phyloP scores from a whole-genome alignment of 2,888 invertebrate species.

The Trissoscelio sp. region DNA sequence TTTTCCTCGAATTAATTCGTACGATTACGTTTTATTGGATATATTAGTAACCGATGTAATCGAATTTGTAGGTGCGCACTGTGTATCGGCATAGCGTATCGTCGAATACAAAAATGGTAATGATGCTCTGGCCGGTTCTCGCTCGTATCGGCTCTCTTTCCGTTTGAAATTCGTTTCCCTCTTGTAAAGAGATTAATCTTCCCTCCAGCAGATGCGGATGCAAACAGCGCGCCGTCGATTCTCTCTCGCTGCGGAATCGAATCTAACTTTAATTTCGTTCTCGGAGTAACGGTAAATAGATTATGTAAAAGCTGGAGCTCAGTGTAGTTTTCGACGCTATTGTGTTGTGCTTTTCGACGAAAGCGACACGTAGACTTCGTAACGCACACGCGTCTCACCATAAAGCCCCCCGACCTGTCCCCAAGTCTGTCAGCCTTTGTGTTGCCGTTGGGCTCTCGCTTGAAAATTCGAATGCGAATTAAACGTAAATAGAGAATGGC shows the following conservation, averaged over 20 bases:
- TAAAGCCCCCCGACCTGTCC: constrained; percentile 27
- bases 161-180: constrained; percentile 59
- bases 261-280: constrained; percentile 68
- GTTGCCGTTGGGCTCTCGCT: constrained; percentile 56
- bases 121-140: constrained; percentile 1
- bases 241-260: constrained; percentile 63
- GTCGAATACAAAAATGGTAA: constrained; percentile 55
- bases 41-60: constrained; percentile 29
- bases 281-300: constrained; percentile 67
- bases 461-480: constrained; percentile 59
- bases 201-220: constrained; percentile 65
- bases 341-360: constrained; percentile 66
- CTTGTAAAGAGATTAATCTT: constrained; percentile 67
- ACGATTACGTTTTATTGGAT: constrained; percentile 41
- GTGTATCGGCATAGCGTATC: background rate
- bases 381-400: constrained; percentile 37
- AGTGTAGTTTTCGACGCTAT: constrained; percentile 63
- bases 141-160: constrained; percentile 44
- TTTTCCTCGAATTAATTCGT: constrained; percentile 31
- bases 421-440: constrained; percentile 40
- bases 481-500: constrained; percentile 55
- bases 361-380: constrained; percentile 61
- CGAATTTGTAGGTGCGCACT: constrained; percentile 21
- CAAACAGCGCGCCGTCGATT: constrained; percentile 65
- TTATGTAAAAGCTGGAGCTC: constrained; percentile 67